Evolutionary conservation across 1,140 invertebrate genomes (phyloP), one percentile per base, ranked within the genome.

Genomic region (Calephelis nemesis): DNA sequence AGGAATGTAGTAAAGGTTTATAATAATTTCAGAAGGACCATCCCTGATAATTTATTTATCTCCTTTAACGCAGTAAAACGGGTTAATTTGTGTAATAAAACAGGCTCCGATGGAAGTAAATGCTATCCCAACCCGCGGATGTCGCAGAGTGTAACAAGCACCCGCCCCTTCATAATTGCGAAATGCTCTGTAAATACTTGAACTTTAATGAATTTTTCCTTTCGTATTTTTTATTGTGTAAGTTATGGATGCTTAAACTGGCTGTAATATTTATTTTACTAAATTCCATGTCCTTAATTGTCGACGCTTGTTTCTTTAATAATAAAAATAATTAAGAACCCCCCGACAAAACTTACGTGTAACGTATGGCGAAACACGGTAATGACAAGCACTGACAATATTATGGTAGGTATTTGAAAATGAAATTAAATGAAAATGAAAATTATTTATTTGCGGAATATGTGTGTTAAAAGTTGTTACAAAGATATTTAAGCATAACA

Each of bases 31-130:
- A 60, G 30, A 12, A 60, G 7, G 54, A 30, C 54, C 54, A 60
- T 40, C 19, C 64, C 74, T 76, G 62, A 81, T 79, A 78, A 82
- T 82, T 81, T 79, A 79, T 80, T 68, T 79, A 81, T 76, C 73
- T 66, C 63, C 74, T 70, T 71, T 45, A 69, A 60, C 72, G 72
- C 74, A 78, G 72, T 81, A 77, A 82, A 87, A 82, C 77, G 77
- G 78, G 79, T 78, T 85, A 80, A 84, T 81, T 84, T 77, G 72
- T 74, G 75, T 81, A 78, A 84, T 81, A 87, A 84, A 84, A 83
- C 81, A 83, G 69, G 42, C 48, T 69, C 69, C 62, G 42, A 60
- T 67, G 72, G 77, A 83, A 84, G 80, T 79, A 81, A 84, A 85
- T 66, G 74, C 82, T 80, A 79, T 82, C 77, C 80, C 42, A n/a